These are phyloP conservation scores for Tenodera sinensis DNA, from an alignment of 2,888 invertebrate species.

Conservation along the genomic window DNA sequence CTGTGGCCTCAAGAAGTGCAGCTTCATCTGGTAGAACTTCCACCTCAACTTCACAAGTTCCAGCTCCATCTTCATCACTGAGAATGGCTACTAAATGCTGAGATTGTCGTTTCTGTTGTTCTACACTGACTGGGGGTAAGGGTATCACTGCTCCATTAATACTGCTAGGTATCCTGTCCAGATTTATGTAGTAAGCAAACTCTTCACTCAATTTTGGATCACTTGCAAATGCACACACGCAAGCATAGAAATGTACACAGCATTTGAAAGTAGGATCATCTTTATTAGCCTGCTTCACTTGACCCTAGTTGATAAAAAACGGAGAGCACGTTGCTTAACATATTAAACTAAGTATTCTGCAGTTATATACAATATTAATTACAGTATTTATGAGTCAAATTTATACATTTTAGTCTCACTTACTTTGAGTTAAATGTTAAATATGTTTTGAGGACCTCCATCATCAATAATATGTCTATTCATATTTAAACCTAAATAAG, in stretches of 20 bases:
- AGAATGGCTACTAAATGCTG: slow-evolving; percentile 36
- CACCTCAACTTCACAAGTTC: slow-evolving; percentile 37
- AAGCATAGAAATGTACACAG: slow-evolving; percentile 69
- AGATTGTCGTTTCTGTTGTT: slow-evolving; percentile 1
- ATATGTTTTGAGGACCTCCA: no score
- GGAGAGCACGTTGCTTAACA: not conserved
- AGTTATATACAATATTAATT: no score
- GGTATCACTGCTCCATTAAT: not conserved
- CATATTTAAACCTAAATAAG: no score
- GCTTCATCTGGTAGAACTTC: slow-evolving; percentile 42
- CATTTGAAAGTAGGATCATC: slow-evolving; percentile 39
- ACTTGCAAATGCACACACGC: slow-evolving; percentile 66
- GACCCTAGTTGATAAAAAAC: slow-evolving; percentile 21
- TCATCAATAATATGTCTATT: no score
- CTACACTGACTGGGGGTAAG: not conserved
- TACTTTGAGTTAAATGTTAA: no score
- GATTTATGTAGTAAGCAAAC: slow-evolving; percentile 56
- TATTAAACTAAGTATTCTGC: no score
- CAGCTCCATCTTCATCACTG: slow-evolving; percentile 31
- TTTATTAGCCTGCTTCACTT: slow-evolving; percentile 30
- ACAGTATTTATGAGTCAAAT: no score
- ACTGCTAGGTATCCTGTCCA: slow-evolving; percentile 41
- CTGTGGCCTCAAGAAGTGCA: slow-evolving; percentile 32
- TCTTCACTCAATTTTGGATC: slow-evolving; percentile 59
- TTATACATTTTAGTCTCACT: no score